A percentile compares a stretch with the other conserved stretches of the same genome.
Conservation (phyloP, 2,113 vertebrate genomes). For the Macrotis lagotis region DNA sequence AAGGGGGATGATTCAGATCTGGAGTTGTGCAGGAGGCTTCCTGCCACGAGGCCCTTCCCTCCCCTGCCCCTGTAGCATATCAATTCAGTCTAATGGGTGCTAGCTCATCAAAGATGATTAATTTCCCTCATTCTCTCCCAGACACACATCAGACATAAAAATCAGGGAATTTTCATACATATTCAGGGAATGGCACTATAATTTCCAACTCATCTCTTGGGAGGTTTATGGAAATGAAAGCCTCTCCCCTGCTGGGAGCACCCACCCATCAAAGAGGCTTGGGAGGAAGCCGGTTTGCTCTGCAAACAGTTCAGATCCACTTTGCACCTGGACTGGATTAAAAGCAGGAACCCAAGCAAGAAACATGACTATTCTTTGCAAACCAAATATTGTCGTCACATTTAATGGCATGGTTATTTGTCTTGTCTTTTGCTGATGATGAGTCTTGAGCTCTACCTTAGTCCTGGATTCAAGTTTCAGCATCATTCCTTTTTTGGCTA, state of each 20-base stretch:
- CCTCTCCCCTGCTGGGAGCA: neutral
- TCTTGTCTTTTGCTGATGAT: neutral
- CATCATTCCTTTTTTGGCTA: neutral
- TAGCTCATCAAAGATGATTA: constrained; percentile 49
- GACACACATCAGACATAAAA: constrained; percentile 39
- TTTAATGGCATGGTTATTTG: constrained; percentile 46
- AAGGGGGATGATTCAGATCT: constrained; percentile 54
- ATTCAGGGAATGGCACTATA: constrained; percentile 29
- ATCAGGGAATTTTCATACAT: constrained; percentile 59
- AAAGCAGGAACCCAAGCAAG: neutral
- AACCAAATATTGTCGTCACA: neutral
- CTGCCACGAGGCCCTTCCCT: constrained; percentile 15
- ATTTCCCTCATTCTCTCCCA: constrained; percentile 46
- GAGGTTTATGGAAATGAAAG: constrained; percentile 13
- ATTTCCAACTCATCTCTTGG: neutral
- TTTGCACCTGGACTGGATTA: neutral
- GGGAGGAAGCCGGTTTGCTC: neutral
- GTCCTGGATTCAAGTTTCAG: neutral
- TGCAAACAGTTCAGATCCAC: neutral
- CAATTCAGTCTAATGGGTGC: constrained; percentile 35
- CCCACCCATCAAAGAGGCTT: neutral
- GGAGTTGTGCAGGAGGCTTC: neutral
- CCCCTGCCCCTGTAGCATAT: constrained; percentile 23
- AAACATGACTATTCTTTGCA: constrained; percentile 22
- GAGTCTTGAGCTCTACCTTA: neutral